Conservation (phyloP, 2,888 invertebrate genomes). For the Leucania comma region DNA sequence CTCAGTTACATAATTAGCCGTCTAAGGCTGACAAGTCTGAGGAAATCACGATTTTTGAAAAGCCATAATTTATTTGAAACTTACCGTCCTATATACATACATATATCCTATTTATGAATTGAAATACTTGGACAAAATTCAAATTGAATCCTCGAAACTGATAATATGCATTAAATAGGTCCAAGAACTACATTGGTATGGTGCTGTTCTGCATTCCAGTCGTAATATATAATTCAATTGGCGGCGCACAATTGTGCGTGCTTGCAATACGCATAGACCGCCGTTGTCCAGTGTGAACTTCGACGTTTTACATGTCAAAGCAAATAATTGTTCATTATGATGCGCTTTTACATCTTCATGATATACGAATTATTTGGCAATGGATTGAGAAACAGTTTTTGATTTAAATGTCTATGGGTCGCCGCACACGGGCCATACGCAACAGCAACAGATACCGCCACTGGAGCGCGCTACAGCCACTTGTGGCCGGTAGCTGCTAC, state of each 20-base stretch:
- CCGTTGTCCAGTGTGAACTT: conserved; percentile 19
- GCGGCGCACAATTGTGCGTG: conserved; percentile 28
- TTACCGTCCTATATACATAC: too few relatives aligned
- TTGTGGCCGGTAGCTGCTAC: too few relatives aligned
- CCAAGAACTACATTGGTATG: conserved; percentile 24
- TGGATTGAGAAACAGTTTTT: neutral
- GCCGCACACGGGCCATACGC: too few relatives aligned
- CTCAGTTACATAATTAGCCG: too few relatives aligned
- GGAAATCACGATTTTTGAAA: neutral
- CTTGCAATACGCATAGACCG: conserved; percentile 8
- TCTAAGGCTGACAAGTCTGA: neutral
- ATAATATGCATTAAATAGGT: conserved; percentile 28
- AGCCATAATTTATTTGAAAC: neutral
- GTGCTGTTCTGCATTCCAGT: conserved; percentile 27
- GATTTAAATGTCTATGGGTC: neutral
- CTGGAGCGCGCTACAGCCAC: too few relatives aligned
- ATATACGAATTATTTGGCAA: neutral
- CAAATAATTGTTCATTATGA: conserved; percentile 23
- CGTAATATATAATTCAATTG: conserved; percentile 32
- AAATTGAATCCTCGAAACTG: conserved; percentile 1
- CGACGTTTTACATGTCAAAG: conserved; percentile 4
- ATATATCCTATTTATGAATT: neutral
- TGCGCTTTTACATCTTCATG: neutral
- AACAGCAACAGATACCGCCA: too few relatives aligned
- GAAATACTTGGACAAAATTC: conserved; percentile 8